Base-by-base conservation (phyloP, 2,797 vertebrate species). In the Xenops minutus region DNA sequence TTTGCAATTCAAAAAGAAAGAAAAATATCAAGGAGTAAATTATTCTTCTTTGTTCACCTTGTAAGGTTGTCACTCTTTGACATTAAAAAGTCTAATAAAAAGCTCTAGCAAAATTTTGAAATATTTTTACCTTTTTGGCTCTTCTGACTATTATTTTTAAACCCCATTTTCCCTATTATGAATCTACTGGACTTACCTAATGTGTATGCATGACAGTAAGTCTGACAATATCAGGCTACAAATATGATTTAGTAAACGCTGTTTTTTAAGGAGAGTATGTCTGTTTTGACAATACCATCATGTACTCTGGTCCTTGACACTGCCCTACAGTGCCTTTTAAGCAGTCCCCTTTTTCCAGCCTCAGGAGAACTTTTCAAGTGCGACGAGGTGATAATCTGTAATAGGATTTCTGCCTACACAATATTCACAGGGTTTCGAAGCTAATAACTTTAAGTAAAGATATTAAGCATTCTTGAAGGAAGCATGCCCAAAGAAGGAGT, bases 371-470 rank as follows among this genome's bases (percentile, higher is more conserved):
- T 92, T 94, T 92, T 77, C 48, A 64, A 88, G 89, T 92, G 91
- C 85, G 93, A 89, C 55, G 34, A 91, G 86, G 85, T 89, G 94
- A 91, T 93, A 96, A 96, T 92, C 78, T 93, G 14, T 94, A 95
- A 97, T 77, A 88, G 94, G 95, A 95, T 97, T 96, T 94, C 93
- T 82, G 81, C 54, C 71, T 95, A 67, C 83, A 48, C 74, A 93
- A 68, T 63, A 43, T 79, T 91, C 80, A 54, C 52, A 92, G 89
- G 69, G 74, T 90, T 95, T 91, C 88, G 88, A 86, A 93, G 74
- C 63, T 95, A 94, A 91, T 84, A 95, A 95, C 80, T 92, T 92
- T 85, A 90, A 37, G 71, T 86, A 67, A 93, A 94, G 88, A 75
- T 93, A 88, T 92, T 94, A 91, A 71, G 27, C 24, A 34, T 87